These are phyloP conservation scores for Bugulina stolonifera DNA, from an alignment of 2,888 invertebrate species.

Conservation along the genomic window DNA sequence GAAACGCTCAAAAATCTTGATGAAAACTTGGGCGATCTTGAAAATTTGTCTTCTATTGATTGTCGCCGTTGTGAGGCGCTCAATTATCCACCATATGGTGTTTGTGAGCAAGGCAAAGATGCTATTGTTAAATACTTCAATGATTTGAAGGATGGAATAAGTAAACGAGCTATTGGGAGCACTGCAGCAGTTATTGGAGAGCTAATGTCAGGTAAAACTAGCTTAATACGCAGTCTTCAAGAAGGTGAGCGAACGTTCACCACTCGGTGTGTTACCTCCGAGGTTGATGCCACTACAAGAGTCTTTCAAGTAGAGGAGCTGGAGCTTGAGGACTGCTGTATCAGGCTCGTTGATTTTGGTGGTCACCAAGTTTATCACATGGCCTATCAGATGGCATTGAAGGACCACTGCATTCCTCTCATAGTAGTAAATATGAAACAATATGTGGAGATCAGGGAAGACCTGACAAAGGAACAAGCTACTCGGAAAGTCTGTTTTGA, in stretches of 20 bases:
- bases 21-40: not conserved
- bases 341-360: not conserved
- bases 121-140: not conserved
- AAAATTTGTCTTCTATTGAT: not conserved
- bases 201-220: slow-evolving; percentile 3
- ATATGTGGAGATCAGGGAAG: not conserved
- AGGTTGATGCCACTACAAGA: not conserved
- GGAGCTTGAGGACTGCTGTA: not conserved
- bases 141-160: not conserved
- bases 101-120: not conserved
- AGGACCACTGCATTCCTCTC: slow-evolving; percentile 5
- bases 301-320: not conserved
- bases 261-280: not conserved
- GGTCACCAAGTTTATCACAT: not conserved
- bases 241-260: not conserved
- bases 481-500: slow-evolving; percentile 7
- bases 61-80: not conserved
- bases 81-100: not conserved
- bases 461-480: not conserved
- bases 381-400: slow-evolving; percentile 5
- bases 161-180: not conserved
- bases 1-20: not conserved
- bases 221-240: not conserved
- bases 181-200: not conserved
- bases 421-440: slow-evolving; percentile 4